These are phyloP conservation scores for Calameuta filiformis DNA, from an alignment of 2,888 invertebrate genomes.

Conservation along the genomic window DNA sequence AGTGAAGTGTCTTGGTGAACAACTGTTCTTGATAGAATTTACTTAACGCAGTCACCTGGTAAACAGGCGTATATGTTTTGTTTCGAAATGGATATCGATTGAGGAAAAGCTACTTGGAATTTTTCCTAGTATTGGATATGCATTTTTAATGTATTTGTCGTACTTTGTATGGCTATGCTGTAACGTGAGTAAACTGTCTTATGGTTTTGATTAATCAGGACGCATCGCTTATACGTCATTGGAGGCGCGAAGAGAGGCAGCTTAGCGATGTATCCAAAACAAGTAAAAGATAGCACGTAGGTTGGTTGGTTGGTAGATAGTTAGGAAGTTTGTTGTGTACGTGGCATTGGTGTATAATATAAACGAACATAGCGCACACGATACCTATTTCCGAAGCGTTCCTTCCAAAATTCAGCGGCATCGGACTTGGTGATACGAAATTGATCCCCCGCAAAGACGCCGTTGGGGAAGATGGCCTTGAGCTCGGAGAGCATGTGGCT, in stretches of 20 bases:
- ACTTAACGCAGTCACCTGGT: not conserved
- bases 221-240: not conserved
- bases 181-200: not conserved
- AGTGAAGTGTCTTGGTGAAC: not conserved
- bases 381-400: constrained; percentile 95
- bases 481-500: constrained; percentile 99
- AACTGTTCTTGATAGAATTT: not conserved
- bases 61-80: not conserved
- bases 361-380: not conserved
- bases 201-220: not conserved
- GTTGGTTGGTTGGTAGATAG: not conserved
- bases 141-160: too few relatives aligned
- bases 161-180: not conserved
- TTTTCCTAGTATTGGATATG: not conserved
- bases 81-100: not conserved
- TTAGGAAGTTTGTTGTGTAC: not conserved
- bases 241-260: not conserved
- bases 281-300: not conserved
- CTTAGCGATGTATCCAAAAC: not conserved
- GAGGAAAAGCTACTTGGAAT: not conserved
- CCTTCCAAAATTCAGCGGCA: constrained; percentile 98
- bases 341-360: not conserved
- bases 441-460: constrained; percentile 95
- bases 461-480: constrained; percentile 97
- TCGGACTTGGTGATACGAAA: constrained; percentile 99